Percentiles rank a stretch among this genome's conserved stretches.
These are phyloP conservation scores for Toxotes lorentzi DNA, from an alignment of 2,797 vertebrate genomes.

Conservation along the genomic window DNA sequence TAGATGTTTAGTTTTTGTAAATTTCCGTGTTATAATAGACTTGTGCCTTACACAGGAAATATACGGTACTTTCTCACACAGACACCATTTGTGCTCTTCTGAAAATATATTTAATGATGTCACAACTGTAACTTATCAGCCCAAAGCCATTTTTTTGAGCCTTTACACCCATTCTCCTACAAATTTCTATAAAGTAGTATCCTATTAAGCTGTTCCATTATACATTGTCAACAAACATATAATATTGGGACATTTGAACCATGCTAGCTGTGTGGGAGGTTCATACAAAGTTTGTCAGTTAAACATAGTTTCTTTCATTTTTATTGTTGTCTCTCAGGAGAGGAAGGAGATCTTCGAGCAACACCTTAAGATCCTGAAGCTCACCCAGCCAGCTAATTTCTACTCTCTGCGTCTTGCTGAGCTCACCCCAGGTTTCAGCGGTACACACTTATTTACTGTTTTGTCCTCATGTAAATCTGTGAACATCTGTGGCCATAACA, in stretches of 20 bases:
- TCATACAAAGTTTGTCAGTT: not conserved
- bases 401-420: constrained; percentile 96
- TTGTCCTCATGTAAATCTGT: constrained; percentile 9
- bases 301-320: not conserved
- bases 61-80: not conserved
- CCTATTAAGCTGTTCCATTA: not conserved
- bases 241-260: not conserved
- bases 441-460: constrained; percentile 75
- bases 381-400: constrained; percentile 89
- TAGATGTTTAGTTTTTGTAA: not conserved
- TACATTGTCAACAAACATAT: not conserved
- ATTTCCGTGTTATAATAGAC: not conserved
- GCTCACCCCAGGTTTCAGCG: constrained; percentile 96
- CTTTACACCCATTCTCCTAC: not conserved
- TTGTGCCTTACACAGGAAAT: not conserved
- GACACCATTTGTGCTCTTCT: not conserved
- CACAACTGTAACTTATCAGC: not conserved
- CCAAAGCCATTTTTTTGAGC: not conserved
- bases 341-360: constrained; percentile 98
- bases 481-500: constrained; percentile 10
- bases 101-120: not conserved
- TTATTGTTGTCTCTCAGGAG: constrained; percentile 84
- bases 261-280: not conserved
- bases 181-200: not conserved
- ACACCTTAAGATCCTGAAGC: constrained; percentile 94